Percentiles rank a stretch among this genome's conserved stretches.
Conservation (phyloP, 2,113 vertebrate genomes). For the Burhinus bistriatus region DNA sequence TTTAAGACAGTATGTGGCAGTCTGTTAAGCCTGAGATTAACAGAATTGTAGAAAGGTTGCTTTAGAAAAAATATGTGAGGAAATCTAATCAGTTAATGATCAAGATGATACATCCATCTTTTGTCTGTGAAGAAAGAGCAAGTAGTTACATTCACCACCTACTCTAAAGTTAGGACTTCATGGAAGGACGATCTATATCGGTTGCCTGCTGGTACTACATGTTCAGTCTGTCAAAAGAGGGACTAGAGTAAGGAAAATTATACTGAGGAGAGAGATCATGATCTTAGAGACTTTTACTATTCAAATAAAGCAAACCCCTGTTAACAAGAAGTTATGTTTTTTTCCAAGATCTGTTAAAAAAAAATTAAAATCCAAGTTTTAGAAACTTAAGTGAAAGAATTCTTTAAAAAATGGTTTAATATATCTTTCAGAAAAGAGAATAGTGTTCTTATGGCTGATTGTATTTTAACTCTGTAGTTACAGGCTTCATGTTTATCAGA, state of each 20-base stretch:
- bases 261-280: neutral
- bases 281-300: neutral
- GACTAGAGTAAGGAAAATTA: neutral
- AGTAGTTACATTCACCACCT: neutral
- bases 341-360: neutral
- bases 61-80: neutral
- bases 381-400: neutral
- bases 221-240: neutral
- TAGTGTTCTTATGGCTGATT: neutral
- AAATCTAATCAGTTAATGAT: neutral
- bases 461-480: neutral
- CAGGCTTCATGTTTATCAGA: neutral
- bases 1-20: neutral
- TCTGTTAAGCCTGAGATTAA: neutral
- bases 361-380: neutral
- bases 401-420: neutral
- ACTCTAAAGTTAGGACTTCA: neutral
- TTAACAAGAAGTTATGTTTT: neutral
- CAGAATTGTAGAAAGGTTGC: neutral
- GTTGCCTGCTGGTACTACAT: neutral
- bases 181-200: neutral
- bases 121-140: neutral
- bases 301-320: neutral
- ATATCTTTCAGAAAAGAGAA: neutral
- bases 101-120: neutral